Evolutionary conservation across 2,797 vertebrate species (phyloP), one percentile per base, ranked within the genome.

Genomic region (Acipenser ruthenus): DNA sequence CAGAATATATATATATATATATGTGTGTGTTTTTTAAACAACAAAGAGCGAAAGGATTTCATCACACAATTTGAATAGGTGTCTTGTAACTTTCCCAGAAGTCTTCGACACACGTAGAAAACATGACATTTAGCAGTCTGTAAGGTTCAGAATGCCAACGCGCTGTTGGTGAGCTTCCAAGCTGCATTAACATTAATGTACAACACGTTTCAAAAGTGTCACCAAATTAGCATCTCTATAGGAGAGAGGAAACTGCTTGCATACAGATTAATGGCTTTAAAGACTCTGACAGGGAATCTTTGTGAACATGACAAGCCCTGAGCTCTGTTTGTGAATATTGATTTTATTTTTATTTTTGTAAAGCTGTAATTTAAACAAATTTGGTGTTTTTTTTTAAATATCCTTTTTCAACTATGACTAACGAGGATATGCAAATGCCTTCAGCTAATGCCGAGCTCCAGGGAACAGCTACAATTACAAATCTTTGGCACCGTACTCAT

Each of bases 231-330:
- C 86, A 88, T 88, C 74, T 86, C 81, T 82, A 86, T 83, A 81
- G 82, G 72, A 72, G 65, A 75, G 76, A 76, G 74, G 72, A 69
- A 75, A 64, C 76, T 73, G 72, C 73, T 77, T 83, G 86, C 83
- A 86, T 88, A 86, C 85, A 83, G 84, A 89, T 83, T 82, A 70
- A 79, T 80, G 71, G 79, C 79, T 81, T 83, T 84, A 75, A 73
- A 77, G 79, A 66, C 69, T 63, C 85, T 91, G 89, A 91, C 85
- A 90, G 86, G 86, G 87, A 86, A 89, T 88, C 91, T 91, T 90
- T 91, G 91, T 93, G 86, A 87, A 82, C 81, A 88, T 79, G 84
- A 88, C 90, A 90, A 88, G 88, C 84, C 79, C 82, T 71, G 73
- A 82, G 79, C 88, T 90, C 89, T 88, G 88, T 88, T 84, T 87